phyloP scores from a whole-genome alignment of 2,888 invertebrate genomes.

The Muschampia plurimacula region DNA sequence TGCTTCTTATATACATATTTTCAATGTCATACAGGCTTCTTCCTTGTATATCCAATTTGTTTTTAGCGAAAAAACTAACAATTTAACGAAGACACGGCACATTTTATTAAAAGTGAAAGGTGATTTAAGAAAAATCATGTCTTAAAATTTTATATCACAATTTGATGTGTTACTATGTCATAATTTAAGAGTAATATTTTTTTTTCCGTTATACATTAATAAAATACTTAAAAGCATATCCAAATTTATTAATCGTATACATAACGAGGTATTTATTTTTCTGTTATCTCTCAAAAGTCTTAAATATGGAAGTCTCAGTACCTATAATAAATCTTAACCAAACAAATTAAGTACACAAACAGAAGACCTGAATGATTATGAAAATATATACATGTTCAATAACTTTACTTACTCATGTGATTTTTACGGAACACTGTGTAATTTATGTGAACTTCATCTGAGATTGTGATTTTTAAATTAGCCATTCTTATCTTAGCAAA shows the following conservation, averaged over 20 bases:
- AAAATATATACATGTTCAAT: conserved; percentile 70
- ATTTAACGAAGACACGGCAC: background rate
- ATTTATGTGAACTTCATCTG: conserved; percentile 42
- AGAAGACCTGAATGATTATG: conserved; percentile 55
- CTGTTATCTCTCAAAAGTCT: conserved; percentile 24
- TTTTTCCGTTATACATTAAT: background rate
- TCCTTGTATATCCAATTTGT: background rate
- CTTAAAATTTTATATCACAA: background rate
- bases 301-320: conserved; percentile 37
- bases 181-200: background rate
- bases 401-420: conserved; percentile 57
- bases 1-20: conserved; percentile 69
- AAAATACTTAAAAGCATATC: conserved; percentile 17
- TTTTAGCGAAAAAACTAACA: background rate
- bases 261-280: conserved; percentile 27
- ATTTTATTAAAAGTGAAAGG: background rate
- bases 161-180: background rate
- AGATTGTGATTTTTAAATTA: conserved; percentile 56
- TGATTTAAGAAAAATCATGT: background rate
- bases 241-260: conserved; percentile 34
- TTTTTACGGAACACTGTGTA: conserved; percentile 69
- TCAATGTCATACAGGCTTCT: conserved; percentile 63
- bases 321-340: conserved; percentile 24
- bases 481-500: conserved; percentile 47
- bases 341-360: conserved; percentile 12